Evolutionary conservation across 2,888 invertebrate species (phyloP), one percentile per base, ranked within the genome.

Genomic region (Calliopum simillimum): DNA sequence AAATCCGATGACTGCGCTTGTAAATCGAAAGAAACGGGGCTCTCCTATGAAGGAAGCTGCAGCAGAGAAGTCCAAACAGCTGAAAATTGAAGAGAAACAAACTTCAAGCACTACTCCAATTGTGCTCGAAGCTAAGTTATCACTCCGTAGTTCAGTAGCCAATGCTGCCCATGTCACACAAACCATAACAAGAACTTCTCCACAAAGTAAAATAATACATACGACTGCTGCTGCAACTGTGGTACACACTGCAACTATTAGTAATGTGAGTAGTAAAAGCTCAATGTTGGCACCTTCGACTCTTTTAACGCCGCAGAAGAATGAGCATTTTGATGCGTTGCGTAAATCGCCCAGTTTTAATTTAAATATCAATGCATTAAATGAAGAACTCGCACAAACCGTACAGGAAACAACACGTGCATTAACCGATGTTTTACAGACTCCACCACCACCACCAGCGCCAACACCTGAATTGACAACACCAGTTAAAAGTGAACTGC

Each of bases 311-410:
- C 69, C 74, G 14, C 73, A 73, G 25, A 78, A 78, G 71, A 68
- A 71, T 4, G 76, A 75, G n/a, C 88, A 89, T 65, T 90, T 90
- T 49, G 86, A 86, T 78, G 82, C 79, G 0, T 53, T 86, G 14
- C 78, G 85, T 6, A 86, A 85, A 76, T 86, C 86, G 6, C 86
- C 86, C 14, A 85, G 84, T 63, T 86, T 86, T 58, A 86, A 86
- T 76, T 71, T 86, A 33, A 84, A 85, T 62, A 82, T 85, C 3
- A 82, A 80, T 16, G 84, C 85, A 0, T 74, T 85, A 0, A 84
- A 84, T 47, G 85, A 85, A 71, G 85, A 85, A 58, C 73, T 84
- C 43, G 84, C 84, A 0, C 83, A 85, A 68, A 84, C 84, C 0
- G 83, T 85, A 6, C 85, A 85, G 73, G 85, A 85, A 74, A 85